Percentiles rank a stretch among this genome's conserved stretches.
phyloP scores from a whole-genome alignment of 2,888 invertebrate genomes.

The Spialia ferax region DNA sequence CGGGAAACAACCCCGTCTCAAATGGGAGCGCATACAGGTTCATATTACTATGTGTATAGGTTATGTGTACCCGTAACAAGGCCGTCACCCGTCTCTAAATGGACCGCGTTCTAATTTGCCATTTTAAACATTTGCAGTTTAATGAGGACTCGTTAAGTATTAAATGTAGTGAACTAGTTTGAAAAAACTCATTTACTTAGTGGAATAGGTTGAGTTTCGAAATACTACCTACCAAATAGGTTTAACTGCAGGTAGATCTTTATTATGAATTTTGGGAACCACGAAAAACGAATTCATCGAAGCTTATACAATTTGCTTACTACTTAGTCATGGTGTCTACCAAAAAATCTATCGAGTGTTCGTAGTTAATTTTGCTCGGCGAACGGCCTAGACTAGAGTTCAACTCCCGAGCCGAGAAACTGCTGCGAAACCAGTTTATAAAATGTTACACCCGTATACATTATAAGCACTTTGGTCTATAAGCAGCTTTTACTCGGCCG shows the following conservation, averaged over 20 bases:
- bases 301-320: not conserved
- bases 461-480: constrained; percentile 15
- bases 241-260: not conserved
- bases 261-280: not conserved
- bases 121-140: constrained; percentile 22
- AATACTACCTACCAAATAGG: not conserved
- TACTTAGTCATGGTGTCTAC: not conserved
- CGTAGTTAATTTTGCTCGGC: constrained; percentile 9
- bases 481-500: constrained; percentile 34
- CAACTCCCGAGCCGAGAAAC: constrained; percentile 30
- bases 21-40: not conserved
- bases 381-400: constrained; percentile 26
- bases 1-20: not conserved
- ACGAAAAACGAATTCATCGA: not conserved
- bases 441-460: constrained; percentile 30
- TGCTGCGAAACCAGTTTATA: constrained; percentile 33
- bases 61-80: constrained; percentile 4
- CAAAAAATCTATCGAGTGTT: not conserved
- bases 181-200: not conserved
- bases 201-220: not conserved
- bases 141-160: not conserved
- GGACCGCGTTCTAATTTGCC: constrained; percentile 19
- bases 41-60: not conserved
- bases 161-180: constrained; percentile 1
- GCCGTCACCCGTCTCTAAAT: constrained; percentile 12